Evolutionary conservation across 2,113 vertebrate genomes (phyloP), one percentile per base, ranked within the genome.

Genomic region (Syngnathus typhle): DNA sequence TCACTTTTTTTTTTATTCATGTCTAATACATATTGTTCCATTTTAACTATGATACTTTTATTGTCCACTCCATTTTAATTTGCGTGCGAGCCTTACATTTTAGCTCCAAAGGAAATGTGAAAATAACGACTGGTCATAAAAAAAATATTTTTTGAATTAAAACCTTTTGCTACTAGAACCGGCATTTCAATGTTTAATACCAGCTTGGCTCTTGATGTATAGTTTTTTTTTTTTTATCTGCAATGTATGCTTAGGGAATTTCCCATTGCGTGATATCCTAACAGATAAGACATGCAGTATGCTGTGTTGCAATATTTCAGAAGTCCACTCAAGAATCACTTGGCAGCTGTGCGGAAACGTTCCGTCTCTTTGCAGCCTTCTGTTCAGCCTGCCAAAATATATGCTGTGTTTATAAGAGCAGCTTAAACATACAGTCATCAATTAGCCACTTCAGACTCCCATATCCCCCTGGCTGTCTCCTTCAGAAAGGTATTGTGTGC

Each of bases 351-450:
- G 69, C 54, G 54, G 56, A 76, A 72, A 70, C 46, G 10, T 4
- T 61, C 16, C 7, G 23, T 80, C 63, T 76, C 19, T 46, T 70
- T 72, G 36, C 49, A 13, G 12, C 32, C 55, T 61, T 19, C 61
- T 43, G 23, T 68, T 69, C 46, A 69, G 7, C 51, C 44, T 11
- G 10, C 64, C 64, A 70, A 60, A 75, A 72, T 68, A 61, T 71
- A 69, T 68, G 60, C 47, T 19, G 5, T 75, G 41, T 82, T 64
- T 60, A 61, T 62, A 51, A 70, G 56, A 75, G 65, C 61, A 68
- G 65, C 68, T 60, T 68, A 72, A 72, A 84, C 64, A 75, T 74
- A 78, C 75, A 79, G 55, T 76, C 76, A 85, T 83, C 69, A 82
- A 72, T 83, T 83, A 79, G 41, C 75, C 49, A 61, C 63, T 73